A percentile compares a stretch with the other conserved stretches of the same genome.
Evolutionary conservation across 2,113 vertebrate genomes (phyloP).

Genomic region (Pangasianodon hypophthalmus): DNA sequence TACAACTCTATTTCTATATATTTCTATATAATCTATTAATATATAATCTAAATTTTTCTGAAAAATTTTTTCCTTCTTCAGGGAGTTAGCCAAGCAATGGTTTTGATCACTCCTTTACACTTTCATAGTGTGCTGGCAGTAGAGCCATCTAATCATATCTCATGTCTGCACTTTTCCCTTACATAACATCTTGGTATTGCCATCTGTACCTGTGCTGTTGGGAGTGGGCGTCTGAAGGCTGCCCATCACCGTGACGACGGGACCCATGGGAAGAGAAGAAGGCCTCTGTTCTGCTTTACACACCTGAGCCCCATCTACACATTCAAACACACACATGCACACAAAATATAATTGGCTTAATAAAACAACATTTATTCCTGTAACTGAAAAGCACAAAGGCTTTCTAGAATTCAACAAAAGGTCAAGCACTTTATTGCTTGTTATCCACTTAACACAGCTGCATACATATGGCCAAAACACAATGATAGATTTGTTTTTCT

Average conservation of each 20-base stretch:
- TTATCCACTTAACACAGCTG: neutral
- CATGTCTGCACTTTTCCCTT: neutral
- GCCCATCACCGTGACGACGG: conserved; percentile 88
- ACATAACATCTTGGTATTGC: conserved; percentile 9
- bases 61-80: neutral
- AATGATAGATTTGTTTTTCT: neutral
- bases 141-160: neutral
- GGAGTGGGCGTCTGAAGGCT: conserved; percentile 95
- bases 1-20: neutral
- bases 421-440: neutral
- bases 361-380: neutral
- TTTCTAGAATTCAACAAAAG: neutral
- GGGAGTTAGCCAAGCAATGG: neutral
- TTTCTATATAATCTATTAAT: too few relatives aligned
- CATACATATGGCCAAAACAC: neutral
- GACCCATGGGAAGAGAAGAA: conserved; percentile 91
- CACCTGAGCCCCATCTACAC: conserved; percentile 85
- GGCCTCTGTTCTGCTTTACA: conserved; percentile 96
- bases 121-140: neutral
- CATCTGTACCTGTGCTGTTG: conserved; percentile 91
- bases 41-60: too few relatives aligned
- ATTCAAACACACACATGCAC: conserved; percentile 38
- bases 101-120: neutral
- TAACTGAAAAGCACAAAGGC: neutral
- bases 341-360: neutral